Evolutionary conservation across 2,888 invertebrate genomes (phyloP), one percentile per base, ranked within the genome.

Genomic region (Thalpophila matura): DNA sequence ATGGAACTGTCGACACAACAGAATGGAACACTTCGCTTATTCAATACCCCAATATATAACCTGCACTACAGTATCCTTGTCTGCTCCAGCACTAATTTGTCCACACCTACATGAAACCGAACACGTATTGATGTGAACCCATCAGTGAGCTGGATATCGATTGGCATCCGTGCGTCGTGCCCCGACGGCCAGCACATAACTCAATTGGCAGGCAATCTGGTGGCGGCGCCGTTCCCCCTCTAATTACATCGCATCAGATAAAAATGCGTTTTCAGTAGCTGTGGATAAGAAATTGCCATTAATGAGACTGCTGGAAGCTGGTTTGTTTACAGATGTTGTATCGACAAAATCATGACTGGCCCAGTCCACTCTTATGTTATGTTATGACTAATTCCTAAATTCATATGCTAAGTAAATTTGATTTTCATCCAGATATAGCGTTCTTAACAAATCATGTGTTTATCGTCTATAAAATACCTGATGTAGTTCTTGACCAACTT

Each of bases 191-290:
- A 73, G 70, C 65, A 58, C 77, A 81, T 93, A 93, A 93, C 90
- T 92, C 90, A 84, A 93, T 94, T 90, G 90, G 86, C 82, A 87
- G 87, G 86, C 92, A 93, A 94, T 94, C 90, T 90, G 86, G 86
- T 81, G 83, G 79, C 89, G 89, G 86, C 91, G 90, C 86, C 89
- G 83, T 80, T 66, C 63, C 66, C 82, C 77, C 66, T 75, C 67
- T 81, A 81, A 86, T 85, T 83, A 75, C 78, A 65, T 61, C 66
- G 63, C 63, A 55, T 66, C 60, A 51, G 71, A 72, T 74, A 79
- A 71, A 77, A 61, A 71, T 63, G 59, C 47, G 62, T 60, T 69
- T 74, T 56, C 37, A 37, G 37, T 37, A 35, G 53, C 43, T 40
- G 61, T 59, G 20, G 43, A 42, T 40, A 16, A 37, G 22, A 12